A percentile compares a stretch with the other conserved stretches of the same genome.
These are phyloP conservation scores for Portevinia maculata DNA, from an alignment of 2,888 invertebrate species.

Conservation along the genomic window DNA sequence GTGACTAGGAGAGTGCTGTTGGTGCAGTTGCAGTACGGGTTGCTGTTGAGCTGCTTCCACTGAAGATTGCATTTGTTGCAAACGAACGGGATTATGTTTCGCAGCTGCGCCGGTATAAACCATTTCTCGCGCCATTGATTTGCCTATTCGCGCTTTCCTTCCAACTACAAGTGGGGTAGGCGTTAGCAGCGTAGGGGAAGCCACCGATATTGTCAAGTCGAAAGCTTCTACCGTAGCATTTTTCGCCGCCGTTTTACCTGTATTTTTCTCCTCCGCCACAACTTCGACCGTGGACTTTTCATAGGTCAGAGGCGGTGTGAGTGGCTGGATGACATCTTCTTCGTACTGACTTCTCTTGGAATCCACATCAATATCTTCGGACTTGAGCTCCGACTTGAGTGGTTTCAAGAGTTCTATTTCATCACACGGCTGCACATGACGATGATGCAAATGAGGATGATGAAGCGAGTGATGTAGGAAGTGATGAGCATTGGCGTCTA, in stretches of 20 bases:
- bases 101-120: constrained; percentile 79
- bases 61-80: constrained; percentile 72
- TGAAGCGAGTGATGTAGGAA: constrained; percentile 75
- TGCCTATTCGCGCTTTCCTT: constrained; percentile 85
- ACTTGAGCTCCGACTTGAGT: constrained; percentile 80
- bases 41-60: constrained; percentile 41
- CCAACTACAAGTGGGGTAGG: constrained; percentile 75
- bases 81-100: constrained; percentile 65
- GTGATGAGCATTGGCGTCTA: constrained; percentile 47
- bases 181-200: constrained; percentile 85
- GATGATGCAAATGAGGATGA: constrained; percentile 76
- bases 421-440: constrained; percentile 75
- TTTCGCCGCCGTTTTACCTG: constrained; percentile 15
- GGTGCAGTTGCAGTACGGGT: constrained; percentile 66
- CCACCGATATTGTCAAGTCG: constrained; percentile 84
- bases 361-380: constrained; percentile 76
- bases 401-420: constrained; percentile 75
- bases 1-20: constrained; percentile 65
- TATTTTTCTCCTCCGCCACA: constrained; percentile 17
- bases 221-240: constrained; percentile 77
- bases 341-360: constrained; percentile 81
- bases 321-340: constrained; percentile 81
- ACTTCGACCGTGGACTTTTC: constrained; percentile 77
- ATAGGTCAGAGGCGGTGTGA: constrained; percentile 81
- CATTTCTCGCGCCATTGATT: constrained; percentile 87